phyloP scores from a whole-genome alignment of 2,888 invertebrate species.

The Drosophila prolongata region DNA sequence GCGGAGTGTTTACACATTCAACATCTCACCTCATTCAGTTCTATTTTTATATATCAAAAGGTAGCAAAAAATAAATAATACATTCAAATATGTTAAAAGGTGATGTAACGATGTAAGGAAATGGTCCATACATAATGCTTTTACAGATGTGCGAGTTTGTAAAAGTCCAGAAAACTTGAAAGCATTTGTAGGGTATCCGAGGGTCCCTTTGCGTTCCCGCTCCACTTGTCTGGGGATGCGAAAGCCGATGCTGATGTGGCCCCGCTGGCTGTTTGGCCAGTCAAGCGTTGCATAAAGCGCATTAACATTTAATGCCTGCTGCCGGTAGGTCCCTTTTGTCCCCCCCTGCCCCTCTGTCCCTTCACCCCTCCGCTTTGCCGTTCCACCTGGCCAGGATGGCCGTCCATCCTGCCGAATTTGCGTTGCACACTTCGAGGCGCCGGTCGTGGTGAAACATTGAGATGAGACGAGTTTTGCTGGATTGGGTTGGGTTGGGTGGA shows the following conservation, averaged over 20 bases:
- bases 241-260: conserved; percentile 8
- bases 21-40: no score
- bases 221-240: conserved; percentile 3
- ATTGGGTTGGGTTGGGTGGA: not conserved
- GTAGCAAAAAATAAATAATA: no score
- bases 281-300: conserved; percentile 53
- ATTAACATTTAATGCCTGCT: conserved; percentile 59
- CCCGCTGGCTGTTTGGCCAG: conserved; percentile 41
- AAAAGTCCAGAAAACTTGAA: no score
- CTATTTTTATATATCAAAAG: no score
- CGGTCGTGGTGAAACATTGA: not conserved
- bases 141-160: no score
- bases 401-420: conserved; percentile 37
- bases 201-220: not conserved
- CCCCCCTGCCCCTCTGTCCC: not conserved
- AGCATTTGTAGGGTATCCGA: not conserved
- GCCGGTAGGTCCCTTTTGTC: not conserved
- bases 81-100: no score
- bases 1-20: no score
- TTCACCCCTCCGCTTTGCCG: not conserved
- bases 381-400: not conserved
- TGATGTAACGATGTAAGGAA: no score
- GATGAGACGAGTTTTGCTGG: not conserved
- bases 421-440: conserved; percentile 45
- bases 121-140: no score